A percentile compares a stretch with the other conserved stretches of the same genome.
These are phyloP conservation scores for Punctoribates punctum DNA, from an alignment of 2,888 invertebrate genomes.

Conservation along the genomic window DNA sequence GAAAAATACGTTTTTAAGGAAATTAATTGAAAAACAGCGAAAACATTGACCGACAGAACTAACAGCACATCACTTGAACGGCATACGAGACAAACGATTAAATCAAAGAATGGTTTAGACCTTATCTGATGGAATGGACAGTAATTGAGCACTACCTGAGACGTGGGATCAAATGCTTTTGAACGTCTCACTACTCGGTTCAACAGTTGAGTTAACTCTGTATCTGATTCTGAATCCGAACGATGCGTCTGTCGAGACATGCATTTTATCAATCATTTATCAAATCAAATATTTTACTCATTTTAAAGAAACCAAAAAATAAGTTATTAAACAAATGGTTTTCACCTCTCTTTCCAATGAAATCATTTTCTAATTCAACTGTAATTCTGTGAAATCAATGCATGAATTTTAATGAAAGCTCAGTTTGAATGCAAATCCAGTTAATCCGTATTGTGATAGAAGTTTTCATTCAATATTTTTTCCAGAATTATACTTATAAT, in stretches of 20 bases:
- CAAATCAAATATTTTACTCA: not conserved
- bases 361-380: no score
- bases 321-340: not conserved
- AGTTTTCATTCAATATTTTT: no score
- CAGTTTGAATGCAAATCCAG: no score
- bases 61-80: not conserved
- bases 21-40: not conserved
- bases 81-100: not conserved
- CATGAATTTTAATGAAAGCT: no score
- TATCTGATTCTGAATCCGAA: constrained; percentile 50
- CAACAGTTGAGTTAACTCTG: constrained; percentile 49
- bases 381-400: no score
- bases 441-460: no score
- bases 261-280: constrained; percentile 17
- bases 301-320: not conserved
- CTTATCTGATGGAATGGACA: constrained; percentile 8
- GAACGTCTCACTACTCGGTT: constrained; percentile 48
- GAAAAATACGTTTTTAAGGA: no score
- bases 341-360: not conserved
- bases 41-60: not conserved
- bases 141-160: constrained; percentile 20
- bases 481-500: no score
- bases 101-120: not conserved
- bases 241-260: constrained; percentile 33
- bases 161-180: constrained; percentile 47